These are phyloP conservation scores for Grantiella picta DNA, from an alignment of 2,113 vertebrate species.

Conservation along the genomic window DNA sequence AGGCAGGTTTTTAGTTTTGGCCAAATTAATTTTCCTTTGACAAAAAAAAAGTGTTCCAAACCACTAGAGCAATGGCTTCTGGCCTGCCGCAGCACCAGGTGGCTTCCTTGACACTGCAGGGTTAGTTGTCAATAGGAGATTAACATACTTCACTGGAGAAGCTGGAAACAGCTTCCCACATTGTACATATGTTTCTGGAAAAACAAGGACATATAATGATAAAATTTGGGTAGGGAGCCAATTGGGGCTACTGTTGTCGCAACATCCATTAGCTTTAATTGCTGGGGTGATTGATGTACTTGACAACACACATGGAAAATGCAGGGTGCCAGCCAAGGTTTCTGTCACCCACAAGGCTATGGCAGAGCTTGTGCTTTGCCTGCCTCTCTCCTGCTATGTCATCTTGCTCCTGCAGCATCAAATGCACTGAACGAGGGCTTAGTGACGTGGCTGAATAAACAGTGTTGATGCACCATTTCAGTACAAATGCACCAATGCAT, in stretches of 20 bases:
- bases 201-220: background rate
- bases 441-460: background rate
- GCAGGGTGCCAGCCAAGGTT: background rate
- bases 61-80: background rate
- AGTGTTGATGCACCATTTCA: background rate
- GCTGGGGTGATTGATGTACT: background rate
- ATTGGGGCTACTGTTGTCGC: background rate
- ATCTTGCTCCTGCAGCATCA: background rate
- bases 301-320: background rate
- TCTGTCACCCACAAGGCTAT: background rate
- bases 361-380: background rate
- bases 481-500: rapidly evolving
- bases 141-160: background rate
- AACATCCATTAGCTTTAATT: background rate
- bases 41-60: background rate
- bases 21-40: background rate
- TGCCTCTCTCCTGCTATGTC: background rate
- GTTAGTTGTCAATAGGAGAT: background rate
- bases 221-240: background rate
- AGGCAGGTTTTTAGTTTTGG: background rate
- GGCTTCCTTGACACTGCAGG: background rate
- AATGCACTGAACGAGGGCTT: background rate
- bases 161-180: background rate
- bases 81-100: background rate
- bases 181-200: background rate